These are phyloP conservation scores for Anthopleura sola DNA, from an alignment of 64 coral and sea anemone species.

Conservation along the genomic window DNA sequence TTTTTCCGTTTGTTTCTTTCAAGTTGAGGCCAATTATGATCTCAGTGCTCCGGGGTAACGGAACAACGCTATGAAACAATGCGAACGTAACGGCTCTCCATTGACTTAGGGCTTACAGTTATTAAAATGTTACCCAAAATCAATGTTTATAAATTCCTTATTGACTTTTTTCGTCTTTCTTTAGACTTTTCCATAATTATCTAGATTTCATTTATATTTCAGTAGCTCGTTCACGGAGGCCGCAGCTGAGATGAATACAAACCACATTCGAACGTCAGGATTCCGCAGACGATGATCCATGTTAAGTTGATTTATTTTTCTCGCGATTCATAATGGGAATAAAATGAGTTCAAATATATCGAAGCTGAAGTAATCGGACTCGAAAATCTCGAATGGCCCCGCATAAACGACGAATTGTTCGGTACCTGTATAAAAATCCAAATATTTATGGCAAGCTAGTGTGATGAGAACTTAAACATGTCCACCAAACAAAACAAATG, in stretches of 20 bases:
- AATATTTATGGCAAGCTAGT: conserved; percentile 8
- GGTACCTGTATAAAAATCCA: not conserved
- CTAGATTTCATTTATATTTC: not conserved
- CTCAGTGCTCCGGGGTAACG: conserved; percentile 30
- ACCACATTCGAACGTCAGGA: not conserved
- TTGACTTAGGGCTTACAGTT: conserved; percentile 25
- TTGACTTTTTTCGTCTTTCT: not conserved
- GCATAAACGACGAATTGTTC: not conserved
- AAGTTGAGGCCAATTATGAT: not conserved
- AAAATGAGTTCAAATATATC: not conserved
- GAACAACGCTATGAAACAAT: conserved; percentile 37
- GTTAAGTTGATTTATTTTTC: not conserved
- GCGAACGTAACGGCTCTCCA: conserved; percentile 61
- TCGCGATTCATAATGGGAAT: not conserved
- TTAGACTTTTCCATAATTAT: conserved; percentile 3
- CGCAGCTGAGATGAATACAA: not conserved
- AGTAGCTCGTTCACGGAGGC: not conserved
- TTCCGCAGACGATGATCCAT: not conserved
- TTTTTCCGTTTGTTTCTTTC: not conserved
- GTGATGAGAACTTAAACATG: not conserved
- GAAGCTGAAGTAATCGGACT: not conserved
- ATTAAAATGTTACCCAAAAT: conserved; percentile 66
- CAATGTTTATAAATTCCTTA: conserved; percentile 12
- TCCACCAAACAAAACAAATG: not conserved
- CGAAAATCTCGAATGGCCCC: not conserved